phyloP scores from a whole-genome alignment of 2,113 vertebrate genomes.

The Phocoena phocoena region DNA sequence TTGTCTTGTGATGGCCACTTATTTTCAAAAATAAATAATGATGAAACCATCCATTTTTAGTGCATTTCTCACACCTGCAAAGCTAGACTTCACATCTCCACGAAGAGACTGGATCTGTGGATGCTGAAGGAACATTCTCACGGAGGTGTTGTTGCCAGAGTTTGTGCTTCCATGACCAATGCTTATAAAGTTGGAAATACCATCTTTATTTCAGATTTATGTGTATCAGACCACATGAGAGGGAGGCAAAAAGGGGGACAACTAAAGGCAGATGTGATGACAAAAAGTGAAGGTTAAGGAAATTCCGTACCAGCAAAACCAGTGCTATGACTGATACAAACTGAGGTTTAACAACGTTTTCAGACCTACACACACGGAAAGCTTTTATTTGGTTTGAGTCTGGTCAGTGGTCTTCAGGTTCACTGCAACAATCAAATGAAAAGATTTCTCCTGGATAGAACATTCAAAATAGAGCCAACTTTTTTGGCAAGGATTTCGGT shows the following conservation, averaged over 20 bases:
- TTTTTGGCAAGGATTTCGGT: not conserved
- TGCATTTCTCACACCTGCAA: not conserved
- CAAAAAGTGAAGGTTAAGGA: not conserved
- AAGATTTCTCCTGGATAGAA: not conserved
- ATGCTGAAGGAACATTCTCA: not conserved
- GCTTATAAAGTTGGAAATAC: not conserved
- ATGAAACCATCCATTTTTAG: not conserved
- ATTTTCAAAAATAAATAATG: slow-evolving; percentile 19
- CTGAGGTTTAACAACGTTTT: not conserved
- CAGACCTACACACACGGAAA: not conserved
- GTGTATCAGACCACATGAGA: not conserved
- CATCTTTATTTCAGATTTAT: not conserved
- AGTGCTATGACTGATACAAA: not conserved
- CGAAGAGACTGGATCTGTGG: not conserved
- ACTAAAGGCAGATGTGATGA: not conserved
- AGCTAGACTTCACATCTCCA: not conserved
- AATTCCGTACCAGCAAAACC: not conserved
- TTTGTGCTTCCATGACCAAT: too few relatives aligned
- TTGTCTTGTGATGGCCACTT: not conserved
- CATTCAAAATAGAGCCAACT: not conserved
- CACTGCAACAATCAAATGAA: not conserved
- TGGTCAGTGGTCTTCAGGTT: not conserved
- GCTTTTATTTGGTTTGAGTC: not conserved
- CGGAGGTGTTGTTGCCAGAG: not conserved
- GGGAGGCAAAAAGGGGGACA: not conserved